phyloP scores from a whole-genome alignment of 1,140 invertebrate genomes.

The Drosophila sucinea region DNA sequence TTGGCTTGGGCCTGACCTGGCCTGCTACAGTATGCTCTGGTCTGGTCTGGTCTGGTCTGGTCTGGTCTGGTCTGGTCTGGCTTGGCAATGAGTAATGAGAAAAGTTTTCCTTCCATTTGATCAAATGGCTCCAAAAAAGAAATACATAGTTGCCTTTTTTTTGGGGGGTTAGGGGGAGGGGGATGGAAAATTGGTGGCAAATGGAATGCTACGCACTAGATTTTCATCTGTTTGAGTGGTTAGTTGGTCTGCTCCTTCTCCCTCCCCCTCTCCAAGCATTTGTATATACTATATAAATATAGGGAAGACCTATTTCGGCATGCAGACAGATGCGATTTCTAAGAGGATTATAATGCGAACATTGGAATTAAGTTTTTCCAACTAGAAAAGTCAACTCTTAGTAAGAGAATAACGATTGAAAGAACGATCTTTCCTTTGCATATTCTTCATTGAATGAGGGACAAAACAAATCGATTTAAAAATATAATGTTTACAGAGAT shows the following conservation, averaged over 20 bases:
- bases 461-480: too few relatives aligned
- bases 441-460: too few relatives aligned
- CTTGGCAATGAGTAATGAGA: constrained; percentile 80
- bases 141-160: constrained; percentile 58
- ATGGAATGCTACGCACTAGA: constrained; percentile 62
- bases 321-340: constrained; percentile 7
- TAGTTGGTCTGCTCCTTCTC: not conserved
- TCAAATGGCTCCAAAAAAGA: constrained; percentile 68
- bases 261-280: not conserved
- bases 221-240: constrained; percentile 53
- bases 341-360: not conserved
- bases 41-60: not conserved
- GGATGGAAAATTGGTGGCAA: constrained; percentile 28
- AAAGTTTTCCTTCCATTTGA: constrained; percentile 80
- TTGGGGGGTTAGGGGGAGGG: constrained; percentile 25
- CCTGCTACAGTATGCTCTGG: not conserved
- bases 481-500: too few relatives aligned
- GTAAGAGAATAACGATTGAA: too few relatives aligned
- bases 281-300: constrained; percentile 1
- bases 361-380: not conserved
- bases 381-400: not conserved
- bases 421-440: too few relatives aligned
- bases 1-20: not conserved
- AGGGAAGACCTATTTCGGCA: not conserved
- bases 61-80: constrained; percentile 45